Conservation (phyloP, 2,797 vertebrate genomes). For the Cryptoblepharus egeriae region DNA sequence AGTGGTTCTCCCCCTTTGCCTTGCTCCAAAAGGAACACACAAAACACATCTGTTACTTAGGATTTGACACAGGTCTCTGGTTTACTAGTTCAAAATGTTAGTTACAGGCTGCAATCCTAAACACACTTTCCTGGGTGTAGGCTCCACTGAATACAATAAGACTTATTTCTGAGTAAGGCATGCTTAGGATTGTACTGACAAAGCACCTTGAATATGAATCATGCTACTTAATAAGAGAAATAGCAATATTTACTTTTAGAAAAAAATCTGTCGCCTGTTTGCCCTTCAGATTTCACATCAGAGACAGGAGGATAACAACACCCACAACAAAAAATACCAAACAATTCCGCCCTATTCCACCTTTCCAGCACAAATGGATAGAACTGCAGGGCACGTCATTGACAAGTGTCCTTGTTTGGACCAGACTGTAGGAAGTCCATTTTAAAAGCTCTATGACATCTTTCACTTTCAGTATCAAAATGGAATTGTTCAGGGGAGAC, state of each 20-base stretch:
- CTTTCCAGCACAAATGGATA: constrained; percentile 17
- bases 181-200: too few species aligned
- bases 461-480: constrained; percentile 45
- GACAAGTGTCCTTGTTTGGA: constrained; percentile 24
- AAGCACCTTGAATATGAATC: too few species aligned
- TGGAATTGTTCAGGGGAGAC: constrained; percentile 40
- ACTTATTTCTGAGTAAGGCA: too few species aligned
- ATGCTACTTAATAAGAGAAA: too few species aligned
- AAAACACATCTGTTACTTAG: background rate
- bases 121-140: too few species aligned
- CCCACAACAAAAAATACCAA: background rate
- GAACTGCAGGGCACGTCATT: constrained; percentile 4
- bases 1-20: too few species aligned
- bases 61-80: background rate
- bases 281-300: constrained; percentile 7
- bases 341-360: background rate
- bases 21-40: too few species aligned
- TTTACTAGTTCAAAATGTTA: background rate
- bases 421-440: constrained; percentile 38
- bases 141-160: too few species aligned
- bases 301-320: background rate
- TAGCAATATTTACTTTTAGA: too few species aligned
- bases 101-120: too few species aligned
- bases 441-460: constrained; percentile 42
- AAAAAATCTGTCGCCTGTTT: too few species aligned